Base-by-base conservation (phyloP, 2,888 invertebrate genomes). In the Hirtodrosophila histrioides region DNA sequence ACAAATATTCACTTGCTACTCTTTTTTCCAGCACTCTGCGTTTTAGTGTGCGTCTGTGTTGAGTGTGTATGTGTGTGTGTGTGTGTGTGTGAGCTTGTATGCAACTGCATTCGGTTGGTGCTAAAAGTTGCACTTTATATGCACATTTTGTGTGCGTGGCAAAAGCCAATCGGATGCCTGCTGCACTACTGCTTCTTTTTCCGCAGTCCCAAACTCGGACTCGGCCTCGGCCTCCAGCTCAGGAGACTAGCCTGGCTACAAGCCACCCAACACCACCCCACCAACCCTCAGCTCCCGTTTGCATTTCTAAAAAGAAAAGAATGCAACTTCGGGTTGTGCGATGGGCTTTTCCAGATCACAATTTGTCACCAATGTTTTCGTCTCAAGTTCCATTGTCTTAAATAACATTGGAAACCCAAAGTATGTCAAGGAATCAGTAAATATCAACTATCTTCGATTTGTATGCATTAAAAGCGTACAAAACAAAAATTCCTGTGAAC, bases 111-210 rank as follows among this genome's bases (percentile, higher is more conserved):
- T 89, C 88, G 88, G 88, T 88, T 88, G 88, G 89, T 85, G 88
- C 78, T 83, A 78, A 88, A 85, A 89, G 90, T 80, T 90, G 90
- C 90, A 90, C 87, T 90, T 87, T 88, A 86, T 86, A 84, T 90
- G 90, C 90, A 90, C 83, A 88, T 88, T 87, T 80, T 82, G 78
- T 80, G 79, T 83, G 78, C 82, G 80, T 81, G 75, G 81, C 71
- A 85, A 78, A 86, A 85, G 87, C 85, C 85, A 86, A 86, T 86
- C 86, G 86, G 87, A 68, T 75, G 84, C 84, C 62, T 60, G 77
- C 78, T 71, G 81, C 83, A 80, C 65, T 66, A 68, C 56, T 78
- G 53, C 68, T 81, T 63, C 77, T 76, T 79, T 67, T 76, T 67
- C 58, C 29, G 39, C 57, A 39, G 40, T 56, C 73, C 77, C 67